Percentiles rank a stretch among this genome's conserved stretches.
Conservation (phyloP, 1,140 invertebrate species). For the Drosophila repleta region DNA sequence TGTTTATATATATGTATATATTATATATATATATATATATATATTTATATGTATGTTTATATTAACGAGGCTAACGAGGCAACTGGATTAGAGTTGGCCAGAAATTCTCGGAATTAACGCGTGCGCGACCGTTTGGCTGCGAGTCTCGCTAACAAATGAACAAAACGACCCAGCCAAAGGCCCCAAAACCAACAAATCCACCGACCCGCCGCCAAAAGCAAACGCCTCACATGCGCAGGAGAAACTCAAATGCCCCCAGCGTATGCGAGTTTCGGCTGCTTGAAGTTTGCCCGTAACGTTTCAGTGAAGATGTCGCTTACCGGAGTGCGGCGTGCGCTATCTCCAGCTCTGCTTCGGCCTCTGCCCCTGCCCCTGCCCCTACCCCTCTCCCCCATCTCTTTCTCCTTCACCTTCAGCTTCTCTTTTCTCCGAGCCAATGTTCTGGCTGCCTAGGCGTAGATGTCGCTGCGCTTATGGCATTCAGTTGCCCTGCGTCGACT, state of each 20-base stretch:
- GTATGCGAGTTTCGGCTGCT: slow-evolving; percentile 53
- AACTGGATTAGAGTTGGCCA: slow-evolving; percentile 26
- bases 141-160: slow-evolving; percentile 71
- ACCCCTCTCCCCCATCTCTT: background rate
- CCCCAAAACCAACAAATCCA: slow-evolving; percentile 2
- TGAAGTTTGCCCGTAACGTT: slow-evolving; percentile 75
- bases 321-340: no score
- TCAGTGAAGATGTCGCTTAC: slow-evolving; percentile 58
- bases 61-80: background rate
- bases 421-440: slow-evolving; percentile 34
- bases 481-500: slow-evolving; percentile 63
- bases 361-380: background rate
- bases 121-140: slow-evolving; percentile 59
- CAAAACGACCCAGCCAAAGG: slow-evolving; percentile 32
- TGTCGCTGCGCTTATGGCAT: slow-evolving; percentile 6
- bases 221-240: slow-evolving; percentile 19
- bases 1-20: no score
- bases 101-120: slow-evolving; percentile 40
- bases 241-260: slow-evolving; percentile 42
- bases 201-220: slow-evolving; percentile 12
- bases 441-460: slow-evolving; percentile 29
- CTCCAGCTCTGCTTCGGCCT: background rate
- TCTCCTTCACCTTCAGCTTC: background rate
- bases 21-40: no score
- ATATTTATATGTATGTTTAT: no score